Percentiles rank a stretch among this genome's conserved stretches.
Conservation (phyloP, 2,888 invertebrate species). For the Mythimna pallens region DNA sequence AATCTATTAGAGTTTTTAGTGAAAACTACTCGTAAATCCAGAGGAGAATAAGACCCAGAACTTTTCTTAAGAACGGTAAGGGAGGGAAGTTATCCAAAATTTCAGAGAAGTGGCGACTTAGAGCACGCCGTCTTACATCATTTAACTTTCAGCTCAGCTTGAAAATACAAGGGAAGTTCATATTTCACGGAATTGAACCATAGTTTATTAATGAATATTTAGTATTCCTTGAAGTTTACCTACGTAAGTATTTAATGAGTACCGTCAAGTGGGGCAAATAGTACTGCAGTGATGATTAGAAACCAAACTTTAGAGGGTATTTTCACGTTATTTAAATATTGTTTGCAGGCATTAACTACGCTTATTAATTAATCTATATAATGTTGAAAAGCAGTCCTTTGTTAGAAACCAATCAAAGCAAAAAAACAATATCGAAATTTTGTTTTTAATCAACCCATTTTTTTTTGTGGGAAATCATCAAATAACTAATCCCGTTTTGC, state of each 20-base stretch:
- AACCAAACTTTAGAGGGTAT: no score
- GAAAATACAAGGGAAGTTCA: slow-evolving; percentile 20
- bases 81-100: slow-evolving; percentile 38
- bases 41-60: slow-evolving; percentile 19
- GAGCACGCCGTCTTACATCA: slow-evolving; percentile 34
- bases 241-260: background rate
- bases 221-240: background rate
- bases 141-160: slow-evolving; percentile 29
- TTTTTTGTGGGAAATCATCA: no score
- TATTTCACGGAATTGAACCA: slow-evolving; percentile 6
- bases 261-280: no score
- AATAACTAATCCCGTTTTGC: no score
- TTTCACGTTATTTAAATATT: no score
- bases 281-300: no score
- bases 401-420: no score
- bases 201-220: slow-evolving; percentile 29
- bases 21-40: slow-evolving; percentile 38
- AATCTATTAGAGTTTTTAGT: slow-evolving; percentile 17
- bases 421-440: no score
- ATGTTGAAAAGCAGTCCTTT: no score
- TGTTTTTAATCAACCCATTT: no score
- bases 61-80: slow-evolving; percentile 46
- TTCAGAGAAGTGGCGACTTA: slow-evolving; percentile 35
- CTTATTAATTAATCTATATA: no score
- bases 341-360: no score